These are phyloP conservation scores for Lycia hirtaria DNA, from an alignment of 2,888 invertebrate species.

Conservation along the genomic window DNA sequence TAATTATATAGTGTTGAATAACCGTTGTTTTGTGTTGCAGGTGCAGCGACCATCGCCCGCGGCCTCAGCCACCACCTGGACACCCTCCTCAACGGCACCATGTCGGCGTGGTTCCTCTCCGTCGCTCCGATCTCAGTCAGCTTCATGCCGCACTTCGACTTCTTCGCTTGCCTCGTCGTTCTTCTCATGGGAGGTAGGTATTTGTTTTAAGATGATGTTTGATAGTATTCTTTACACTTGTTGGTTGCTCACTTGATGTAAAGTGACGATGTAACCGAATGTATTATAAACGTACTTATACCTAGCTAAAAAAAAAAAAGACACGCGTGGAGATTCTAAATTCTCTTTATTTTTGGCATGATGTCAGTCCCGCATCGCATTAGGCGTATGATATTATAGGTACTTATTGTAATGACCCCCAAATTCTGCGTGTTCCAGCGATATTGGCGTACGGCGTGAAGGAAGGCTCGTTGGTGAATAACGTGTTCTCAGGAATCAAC, in stretches of 20 bases:
- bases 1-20: no score
- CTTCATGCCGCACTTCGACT: constrained; percentile 89
- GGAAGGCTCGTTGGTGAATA: constrained; percentile 91
- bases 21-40: constrained; percentile 56
- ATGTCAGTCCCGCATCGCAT: no score
- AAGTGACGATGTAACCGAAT: no score
- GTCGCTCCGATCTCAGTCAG: constrained; percentile 86
- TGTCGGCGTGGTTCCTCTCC: constrained; percentile 86
- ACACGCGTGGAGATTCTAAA: no score
- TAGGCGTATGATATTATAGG: no score
- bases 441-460: constrained; percentile 91
- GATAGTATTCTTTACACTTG: no score
- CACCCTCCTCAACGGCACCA: constrained; percentile 85
- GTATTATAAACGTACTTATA: no score
- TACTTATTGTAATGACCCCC: not conserved
- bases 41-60: constrained; percentile 91
- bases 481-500: constrained; percentile 91
- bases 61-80: constrained; percentile 92
- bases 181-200: constrained; percentile 87
- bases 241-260: no score
- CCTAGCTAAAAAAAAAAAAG: no score
- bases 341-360: no score
- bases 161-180: constrained; percentile 89
- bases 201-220: no score
- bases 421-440: constrained; percentile 66